Evolutionary conservation across 2,113 vertebrate genomes (phyloP).

Genomic region (Greenwoodochromis staneri): DNA sequence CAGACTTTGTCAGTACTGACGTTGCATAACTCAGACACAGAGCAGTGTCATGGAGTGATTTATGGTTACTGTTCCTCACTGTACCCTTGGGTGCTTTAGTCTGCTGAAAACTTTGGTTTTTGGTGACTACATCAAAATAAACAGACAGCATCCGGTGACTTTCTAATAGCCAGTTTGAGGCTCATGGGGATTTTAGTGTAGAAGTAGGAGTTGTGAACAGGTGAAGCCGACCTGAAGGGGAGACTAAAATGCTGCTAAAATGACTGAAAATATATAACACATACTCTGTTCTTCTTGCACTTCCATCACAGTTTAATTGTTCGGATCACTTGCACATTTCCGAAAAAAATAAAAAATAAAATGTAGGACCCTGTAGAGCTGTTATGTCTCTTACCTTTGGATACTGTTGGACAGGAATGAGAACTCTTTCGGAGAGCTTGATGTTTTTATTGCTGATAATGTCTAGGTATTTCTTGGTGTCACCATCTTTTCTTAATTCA

Average conservation of each 20-base stretch:
- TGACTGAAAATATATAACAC: neutral
- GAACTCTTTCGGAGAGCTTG: constrained; percentile 93
- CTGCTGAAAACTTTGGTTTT: constrained; percentile 38
- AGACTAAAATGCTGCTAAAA: neutral
- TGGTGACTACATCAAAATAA: constrained; percentile 54
- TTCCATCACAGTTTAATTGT: neutral
- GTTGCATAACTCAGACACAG: constrained; percentile 34
- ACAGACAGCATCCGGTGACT: constrained; percentile 13
- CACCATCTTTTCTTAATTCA: constrained; percentile 87
- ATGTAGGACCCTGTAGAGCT: neutral
- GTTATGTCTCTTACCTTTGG: constrained; percentile 84
- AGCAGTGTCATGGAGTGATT: constrained; percentile 47
- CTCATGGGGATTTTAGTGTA: constrained; percentile 10
- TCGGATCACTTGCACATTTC: neutral
- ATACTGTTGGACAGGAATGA: constrained; percentile 97
- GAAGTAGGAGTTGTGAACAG: neutral
- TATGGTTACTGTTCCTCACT: constrained; percentile 48
- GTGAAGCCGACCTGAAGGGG: neutral
- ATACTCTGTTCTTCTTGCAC: neutral
- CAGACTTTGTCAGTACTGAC: constrained; percentile 46
- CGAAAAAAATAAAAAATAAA: neutral
- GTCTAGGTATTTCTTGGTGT: constrained; percentile 95
- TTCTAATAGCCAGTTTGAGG: constrained; percentile 11
- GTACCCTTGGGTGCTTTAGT: constrained; percentile 36
- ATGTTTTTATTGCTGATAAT: constrained; percentile 99